Percentiles rank a stretch among this genome's conserved stretches.
Conservation (phyloP, 2,113 vertebrate species). For the Perccottus glenii region DNA sequence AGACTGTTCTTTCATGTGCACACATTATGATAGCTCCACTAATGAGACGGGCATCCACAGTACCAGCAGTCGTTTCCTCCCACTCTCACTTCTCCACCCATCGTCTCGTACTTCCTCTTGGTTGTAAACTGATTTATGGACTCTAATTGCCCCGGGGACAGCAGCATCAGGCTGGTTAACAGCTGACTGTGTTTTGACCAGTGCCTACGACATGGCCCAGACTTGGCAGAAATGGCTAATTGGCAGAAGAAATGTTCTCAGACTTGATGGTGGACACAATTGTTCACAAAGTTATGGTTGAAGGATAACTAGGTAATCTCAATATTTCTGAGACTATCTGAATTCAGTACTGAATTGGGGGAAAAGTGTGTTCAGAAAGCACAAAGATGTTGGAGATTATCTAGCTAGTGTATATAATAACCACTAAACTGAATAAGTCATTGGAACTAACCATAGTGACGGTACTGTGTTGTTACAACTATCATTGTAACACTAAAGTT, state of each 20-base stretch:
- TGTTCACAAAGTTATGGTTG: constrained; percentile 1
- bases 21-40: constrained; percentile 49
- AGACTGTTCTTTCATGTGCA: constrained; percentile 40
- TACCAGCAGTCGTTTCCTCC: constrained; percentile 42
- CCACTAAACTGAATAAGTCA: too few relatives aligned
- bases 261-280: constrained; percentile 9
- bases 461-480: too few relatives aligned
- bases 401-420: too few relatives aligned
- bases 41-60: constrained; percentile 66
- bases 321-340: not conserved
- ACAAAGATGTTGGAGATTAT: too few relatives aligned
- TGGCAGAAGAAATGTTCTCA: constrained; percentile 12
- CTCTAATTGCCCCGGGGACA: constrained; percentile 61
- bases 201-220: constrained; percentile 16
- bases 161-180: constrained; percentile 36
- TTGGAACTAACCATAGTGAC: too few relatives aligned
- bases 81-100: constrained; percentile 44
- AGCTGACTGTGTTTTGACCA: constrained; percentile 8
- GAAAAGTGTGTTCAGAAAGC: too few relatives aligned
- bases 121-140: constrained; percentile 54
- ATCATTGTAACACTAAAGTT: too few relatives aligned
- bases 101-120: constrained; percentile 41
- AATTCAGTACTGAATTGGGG: not conserved
- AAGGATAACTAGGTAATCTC: not conserved
- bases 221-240: constrained; percentile 32